Conservation (phyloP, 2,888 invertebrate genomes). For the Thelaira solivaga region DNA sequence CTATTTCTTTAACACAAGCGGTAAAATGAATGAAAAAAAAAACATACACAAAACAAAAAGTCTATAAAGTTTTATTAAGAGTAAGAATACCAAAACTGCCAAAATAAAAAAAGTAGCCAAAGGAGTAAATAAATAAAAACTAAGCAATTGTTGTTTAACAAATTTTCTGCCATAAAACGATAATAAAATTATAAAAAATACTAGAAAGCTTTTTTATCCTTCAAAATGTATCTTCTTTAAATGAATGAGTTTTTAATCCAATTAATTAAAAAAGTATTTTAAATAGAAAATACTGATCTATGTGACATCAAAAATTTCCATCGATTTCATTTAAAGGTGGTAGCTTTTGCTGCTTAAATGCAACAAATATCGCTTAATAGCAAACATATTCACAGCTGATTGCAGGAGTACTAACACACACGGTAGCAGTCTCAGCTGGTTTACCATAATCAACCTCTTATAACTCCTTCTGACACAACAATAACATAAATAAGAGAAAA, state of each 20-base stretch:
- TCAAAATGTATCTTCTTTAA: too few relatives aligned
- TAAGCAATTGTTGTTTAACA: neutral
- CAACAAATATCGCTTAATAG: too few relatives aligned
- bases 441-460: conserved; percentile 38
- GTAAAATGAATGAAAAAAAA: conserved; percentile 13
- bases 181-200: neutral
- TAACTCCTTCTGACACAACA: neutral
- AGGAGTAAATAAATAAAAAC: neutral
- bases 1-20: neutral
- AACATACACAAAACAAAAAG: conserved; percentile 24
- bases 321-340: too few relatives aligned
- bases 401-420: neutral
- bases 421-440: conserved; percentile 40
- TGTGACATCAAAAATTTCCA: too few relatives aligned
- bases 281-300: too few relatives aligned
- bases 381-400: too few relatives aligned
- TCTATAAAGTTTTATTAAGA: conserved; percentile 51
- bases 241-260: too few relatives aligned
- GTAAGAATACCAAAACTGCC: neutral
- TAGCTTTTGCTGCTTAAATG: too few relatives aligned
- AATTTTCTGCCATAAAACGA: neutral
- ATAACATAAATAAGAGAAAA: neutral
- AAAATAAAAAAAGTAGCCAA: neutral
- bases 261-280: too few relatives aligned
- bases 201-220: too few relatives aligned